These are phyloP conservation scores for Athene noctua DNA, from an alignment of 2,113 vertebrate species.

Conservation along the genomic window DNA sequence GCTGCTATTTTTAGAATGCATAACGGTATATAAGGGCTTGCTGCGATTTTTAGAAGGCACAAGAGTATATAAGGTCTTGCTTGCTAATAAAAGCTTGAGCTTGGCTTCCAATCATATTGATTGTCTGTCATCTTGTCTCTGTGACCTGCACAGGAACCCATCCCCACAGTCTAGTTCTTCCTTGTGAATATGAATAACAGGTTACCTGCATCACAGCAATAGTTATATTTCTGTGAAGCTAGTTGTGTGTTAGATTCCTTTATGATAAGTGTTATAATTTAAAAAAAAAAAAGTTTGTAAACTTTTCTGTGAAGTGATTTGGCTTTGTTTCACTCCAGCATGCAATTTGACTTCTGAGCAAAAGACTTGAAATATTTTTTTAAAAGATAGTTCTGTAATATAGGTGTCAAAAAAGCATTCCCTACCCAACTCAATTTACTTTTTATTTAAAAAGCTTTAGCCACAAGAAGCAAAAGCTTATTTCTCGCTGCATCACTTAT, in stretches of 20 bases:
- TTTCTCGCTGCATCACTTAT: slow-evolving; percentile 34
- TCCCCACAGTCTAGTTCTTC: background rate
- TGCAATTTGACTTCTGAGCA: background rate
- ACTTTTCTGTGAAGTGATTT: background rate
- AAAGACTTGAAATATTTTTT: background rate
- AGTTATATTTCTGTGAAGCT: background rate
- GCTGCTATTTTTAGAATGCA: too few species aligned
- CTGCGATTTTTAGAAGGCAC: too few species aligned
- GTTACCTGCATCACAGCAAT: background rate
- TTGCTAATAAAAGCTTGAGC: too few species aligned
- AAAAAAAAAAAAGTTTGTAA: background rate
- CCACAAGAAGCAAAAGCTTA: background rate
- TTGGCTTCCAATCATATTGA: too few species aligned
- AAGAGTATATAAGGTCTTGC: too few species aligned
- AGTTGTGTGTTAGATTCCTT: background rate
- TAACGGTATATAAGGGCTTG: too few species aligned
- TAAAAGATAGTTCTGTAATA: background rate
- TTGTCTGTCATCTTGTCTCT: too few species aligned
- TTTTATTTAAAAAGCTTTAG: background rate
- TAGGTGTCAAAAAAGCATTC: background rate
- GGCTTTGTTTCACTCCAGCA: background rate
- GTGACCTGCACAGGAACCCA: too few species aligned
- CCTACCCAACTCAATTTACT: background rate
- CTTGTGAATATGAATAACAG: background rate
- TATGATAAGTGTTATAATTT: background rate